These are phyloP conservation scores for Zelleria hepariella DNA, from an alignment of 2,888 invertebrate genomes.

Conservation along the genomic window DNA sequence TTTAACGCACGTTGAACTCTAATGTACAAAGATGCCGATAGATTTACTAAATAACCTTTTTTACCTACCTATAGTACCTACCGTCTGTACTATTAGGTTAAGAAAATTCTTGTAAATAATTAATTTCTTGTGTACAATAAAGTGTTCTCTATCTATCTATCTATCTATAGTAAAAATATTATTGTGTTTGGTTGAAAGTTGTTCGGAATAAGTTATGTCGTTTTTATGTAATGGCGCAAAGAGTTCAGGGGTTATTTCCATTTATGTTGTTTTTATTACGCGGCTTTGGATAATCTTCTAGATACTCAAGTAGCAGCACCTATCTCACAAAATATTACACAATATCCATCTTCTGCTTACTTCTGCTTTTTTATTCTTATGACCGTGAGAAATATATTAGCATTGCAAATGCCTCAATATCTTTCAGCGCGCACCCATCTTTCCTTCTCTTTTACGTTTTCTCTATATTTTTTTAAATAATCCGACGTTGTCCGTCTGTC, in stretches of 20 bases:
- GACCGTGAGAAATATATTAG: slow-evolving; percentile 24
- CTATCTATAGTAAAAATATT: no score
- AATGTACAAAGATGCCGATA: no score
- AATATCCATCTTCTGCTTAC: background rate
- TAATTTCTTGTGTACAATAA: no score
- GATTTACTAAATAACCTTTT: no score
- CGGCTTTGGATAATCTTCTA: background rate
- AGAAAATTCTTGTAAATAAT: no score
- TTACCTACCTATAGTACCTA: no score
- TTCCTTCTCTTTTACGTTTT: background rate
- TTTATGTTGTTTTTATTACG: background rate
- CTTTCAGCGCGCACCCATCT: background rate
- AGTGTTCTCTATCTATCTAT: no score
- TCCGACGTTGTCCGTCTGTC: background rate
- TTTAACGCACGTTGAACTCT: no score
- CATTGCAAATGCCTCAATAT: slow-evolving; percentile 19
- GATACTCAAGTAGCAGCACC: background rate
- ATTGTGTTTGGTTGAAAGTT: no score
- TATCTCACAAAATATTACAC: background rate
- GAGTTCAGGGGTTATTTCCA: background rate
- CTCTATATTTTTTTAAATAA: background rate
- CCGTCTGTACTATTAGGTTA: no score
- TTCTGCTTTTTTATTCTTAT: slow-evolving; percentile 22
- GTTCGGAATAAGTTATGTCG: no score
- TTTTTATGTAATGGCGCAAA: no score